Percentiles rank a stretch among this genome's conserved stretches.
Evolutionary conservation across 1,140 invertebrate species (phyloP).

Genomic region (Aplysia californica): DNA sequence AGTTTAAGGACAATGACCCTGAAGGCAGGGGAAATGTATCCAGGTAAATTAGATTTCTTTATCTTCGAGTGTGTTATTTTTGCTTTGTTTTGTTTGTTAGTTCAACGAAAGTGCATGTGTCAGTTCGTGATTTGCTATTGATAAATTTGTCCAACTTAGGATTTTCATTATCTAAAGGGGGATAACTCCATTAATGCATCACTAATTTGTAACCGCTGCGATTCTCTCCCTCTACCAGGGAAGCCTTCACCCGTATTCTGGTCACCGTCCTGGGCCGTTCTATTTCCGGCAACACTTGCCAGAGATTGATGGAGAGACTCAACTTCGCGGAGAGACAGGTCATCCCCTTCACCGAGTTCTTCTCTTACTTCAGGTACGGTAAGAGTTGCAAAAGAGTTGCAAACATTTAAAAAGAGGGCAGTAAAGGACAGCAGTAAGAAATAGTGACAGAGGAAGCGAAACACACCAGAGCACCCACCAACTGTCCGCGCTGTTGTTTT

Average conservation of each 20-base stretch:
- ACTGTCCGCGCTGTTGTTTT: too few species aligned
- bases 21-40: constrained; percentile 66
- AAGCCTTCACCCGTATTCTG: constrained; percentile 61
- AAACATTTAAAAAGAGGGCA: background rate
- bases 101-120: too few species aligned
- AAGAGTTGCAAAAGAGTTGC: background rate
- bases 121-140: too few species aligned
- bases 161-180: too few species aligned
- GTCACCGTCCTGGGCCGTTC: constrained; percentile 50
- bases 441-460: background rate
- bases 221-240: constrained; percentile 50
- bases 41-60: too few species aligned
- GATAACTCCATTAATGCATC: background rate
- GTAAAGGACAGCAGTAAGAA: background rate
- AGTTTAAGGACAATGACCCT: constrained; percentile 66
- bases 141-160: too few species aligned
- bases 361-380: constrained; percentile 42
- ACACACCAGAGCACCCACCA: constrained; percentile 35
- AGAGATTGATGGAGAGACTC: constrained; percentile 55
- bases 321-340: constrained; percentile 56
- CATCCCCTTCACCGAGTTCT: constrained; percentile 62
- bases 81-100: too few species aligned
- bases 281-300: constrained; percentile 49
- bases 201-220: background rate
- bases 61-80: too few species aligned